Base-by-base conservation (phyloP, 2,888 invertebrate species). In the Mesopsocus fuscifrons region DNA sequence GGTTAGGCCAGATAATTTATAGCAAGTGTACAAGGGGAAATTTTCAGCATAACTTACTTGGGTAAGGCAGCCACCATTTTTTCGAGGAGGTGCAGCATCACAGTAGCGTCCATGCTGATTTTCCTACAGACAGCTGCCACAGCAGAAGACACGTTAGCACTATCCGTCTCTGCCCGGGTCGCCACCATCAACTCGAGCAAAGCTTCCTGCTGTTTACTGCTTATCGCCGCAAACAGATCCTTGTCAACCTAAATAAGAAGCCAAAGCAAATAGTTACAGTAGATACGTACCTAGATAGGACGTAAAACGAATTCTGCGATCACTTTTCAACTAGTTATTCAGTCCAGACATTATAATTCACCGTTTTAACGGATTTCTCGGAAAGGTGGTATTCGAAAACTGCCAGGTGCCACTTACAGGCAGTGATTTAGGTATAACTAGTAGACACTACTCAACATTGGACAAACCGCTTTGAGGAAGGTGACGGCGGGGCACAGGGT, bases 121-220 rank as follows among this genome's bases (percentile, higher is more conserved):
- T 69, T 71, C 52, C 76, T 77, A 50, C 83, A 69, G 2, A 73
- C 61, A 51, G 70, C 73, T 8, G 69, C 69, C 0, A 73, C 74
- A 0, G 67, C 64, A 41, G 74, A 64, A 9, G 71, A 65, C 42
- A 77, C 66, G 30, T 66, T 64, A 4, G 74, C 67, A 53, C 72
- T 72, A 46, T 70, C 69, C 9, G 73, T 47, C n/a, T 53, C 51
- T 5, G 49, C 47, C 8, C 45, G 47, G 34, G 47, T 45, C 13
- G 45, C 42, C 8, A 55, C 34, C 15, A 54, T 43, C 13, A 50
- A 18, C 2, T 44, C 34, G 22, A 55, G 13, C 13, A 53, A 34
- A 35, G 43, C 45, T 34, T 49, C 43, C 43, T 51, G 51, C 11
- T 43, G 45, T 2, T 46, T 34, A 17, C 43, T 43, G 4, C 46